Evolutionary conservation across 2,888 invertebrate genomes (phyloP), one percentile per base, ranked within the genome.

Genomic region (Drosophila fulvimacula): DNA sequence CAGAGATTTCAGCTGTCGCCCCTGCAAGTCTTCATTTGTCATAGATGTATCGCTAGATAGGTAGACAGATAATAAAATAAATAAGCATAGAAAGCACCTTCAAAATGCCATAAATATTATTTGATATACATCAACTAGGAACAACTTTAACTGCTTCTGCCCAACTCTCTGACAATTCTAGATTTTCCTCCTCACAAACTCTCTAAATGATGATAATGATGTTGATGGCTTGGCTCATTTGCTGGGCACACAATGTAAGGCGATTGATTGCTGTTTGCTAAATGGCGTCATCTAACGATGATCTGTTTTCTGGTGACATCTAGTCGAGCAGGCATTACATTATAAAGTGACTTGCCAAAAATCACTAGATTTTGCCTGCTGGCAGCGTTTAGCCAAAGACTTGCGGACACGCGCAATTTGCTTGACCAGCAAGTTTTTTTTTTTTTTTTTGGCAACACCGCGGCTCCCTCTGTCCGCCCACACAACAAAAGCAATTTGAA

Each of bases 321-420:
- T 59, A 39, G 56, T 27, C 11, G 42, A 24, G n/a, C n/a, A n/a
- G 13, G 13, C 60, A 53, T 53, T 38, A 52, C 34, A 53, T 57
- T 57, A 38, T 51, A 38, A 48, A 56, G 34, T 59, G 53, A 51
- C 21, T 62, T 63, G 55, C 65, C 75, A 70, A 75, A 70, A 75
- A 60, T 62, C 36, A n/a, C 65, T 39, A 39, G 73, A 61, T 24
- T 27, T 34, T 21, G 10, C 44, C n/a, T 4, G 13, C 42, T 42
- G 41, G 24, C 30, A 48, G 17, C 49, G 44, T 71, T 69, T 64
- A 49, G 38, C 42, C 42, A 48, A 53, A 60, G 64, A 46, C 39
- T 57, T 38, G 9, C 24, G 49, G 71, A 70, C 75, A 75, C 74
- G 66, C 74, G 75, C 76, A 72, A 72, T 76, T 76, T 63, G 60